Percentiles rank a stretch among this genome's conserved stretches.
Conservation (phyloP, 2,113 vertebrate species). For the Circaetus gallicus region DNA sequence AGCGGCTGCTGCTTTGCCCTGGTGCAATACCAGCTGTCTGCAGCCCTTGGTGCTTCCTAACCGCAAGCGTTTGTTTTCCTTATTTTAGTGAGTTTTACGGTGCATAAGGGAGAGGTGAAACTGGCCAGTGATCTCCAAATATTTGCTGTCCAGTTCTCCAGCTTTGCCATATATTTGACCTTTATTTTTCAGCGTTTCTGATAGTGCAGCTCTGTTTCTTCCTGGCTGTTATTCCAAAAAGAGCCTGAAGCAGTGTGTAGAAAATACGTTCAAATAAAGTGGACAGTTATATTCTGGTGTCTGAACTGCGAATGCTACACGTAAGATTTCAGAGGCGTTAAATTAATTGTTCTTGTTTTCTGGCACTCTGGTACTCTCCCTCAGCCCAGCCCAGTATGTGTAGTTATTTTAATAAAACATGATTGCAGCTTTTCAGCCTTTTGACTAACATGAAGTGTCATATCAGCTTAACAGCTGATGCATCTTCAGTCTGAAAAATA, state of each 20-base stretch:
- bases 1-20: neutral
- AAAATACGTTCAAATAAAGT: neutral
- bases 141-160: neutral
- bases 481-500: constrained; percentile 24
- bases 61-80: neutral
- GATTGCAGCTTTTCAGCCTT: constrained; percentile 40
- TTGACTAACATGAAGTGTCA: constrained; percentile 48
- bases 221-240: neutral
- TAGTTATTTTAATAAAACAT: constrained; percentile 54
- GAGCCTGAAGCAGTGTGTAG: neutral
- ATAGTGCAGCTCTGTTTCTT: neutral
- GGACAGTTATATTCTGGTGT: neutral
- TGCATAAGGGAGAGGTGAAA: neutral
- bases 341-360: constrained; percentile 15
- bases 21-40: rapidly evolving
- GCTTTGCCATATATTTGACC: neutral
- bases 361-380: neutral
- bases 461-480: constrained; percentile 31
- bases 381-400: neutral
- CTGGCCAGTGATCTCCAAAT: neutral
- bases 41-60: neutral
- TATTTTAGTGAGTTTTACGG: neutral
- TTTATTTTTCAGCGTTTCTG: neutral
- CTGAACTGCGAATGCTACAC: neutral
- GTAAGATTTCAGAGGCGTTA: neutral